These are phyloP conservation scores for Halictus rubicundus DNA, from an alignment of 1,140 invertebrate species.

Conservation along the genomic window DNA sequence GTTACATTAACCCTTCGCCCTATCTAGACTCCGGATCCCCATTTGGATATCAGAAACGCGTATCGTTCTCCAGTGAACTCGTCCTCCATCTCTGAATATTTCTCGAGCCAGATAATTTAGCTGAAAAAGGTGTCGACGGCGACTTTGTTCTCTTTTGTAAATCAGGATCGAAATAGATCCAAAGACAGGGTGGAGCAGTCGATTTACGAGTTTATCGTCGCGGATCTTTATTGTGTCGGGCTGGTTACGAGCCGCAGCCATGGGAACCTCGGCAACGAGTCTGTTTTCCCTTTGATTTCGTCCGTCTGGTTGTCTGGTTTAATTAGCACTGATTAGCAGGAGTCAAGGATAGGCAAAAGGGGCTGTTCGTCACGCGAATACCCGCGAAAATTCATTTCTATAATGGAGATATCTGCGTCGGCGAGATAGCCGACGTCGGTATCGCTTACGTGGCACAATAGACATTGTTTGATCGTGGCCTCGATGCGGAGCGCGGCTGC, in stretches of 20 bases:
- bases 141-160: too few relatives aligned
- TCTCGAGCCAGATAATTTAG: too few relatives aligned
- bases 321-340: conserved; percentile 22
- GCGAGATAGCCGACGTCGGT: conserved; percentile 28
- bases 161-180: too few relatives aligned
- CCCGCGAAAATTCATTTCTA: conserved; percentile 35
- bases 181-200: too few relatives aligned
- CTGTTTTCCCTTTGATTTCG: background rate
- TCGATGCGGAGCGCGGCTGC: conserved; percentile 11
- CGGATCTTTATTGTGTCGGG: conserved; percentile 4
- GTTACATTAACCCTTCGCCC: background rate
- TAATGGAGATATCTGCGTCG: conserved; percentile 29
- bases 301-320: background rate
- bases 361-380: background rate
- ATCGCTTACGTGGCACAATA: conserved; percentile 43
- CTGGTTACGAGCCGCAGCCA: background rate
- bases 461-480: conserved; percentile 49
- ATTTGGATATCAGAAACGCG: too few relatives aligned
- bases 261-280: too few relatives aligned
- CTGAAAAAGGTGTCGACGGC: too few relatives aligned
- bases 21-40: too few relatives aligned
- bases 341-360: conserved; percentile 20
- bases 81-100: too few relatives aligned
- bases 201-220: conserved; percentile 4
- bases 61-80: too few relatives aligned